A percentile compares a stretch with the other conserved stretches of the same genome.
phyloP scores from a whole-genome alignment of 2,113 vertebrate genomes.

The Zosterops borbonicus region DNA sequence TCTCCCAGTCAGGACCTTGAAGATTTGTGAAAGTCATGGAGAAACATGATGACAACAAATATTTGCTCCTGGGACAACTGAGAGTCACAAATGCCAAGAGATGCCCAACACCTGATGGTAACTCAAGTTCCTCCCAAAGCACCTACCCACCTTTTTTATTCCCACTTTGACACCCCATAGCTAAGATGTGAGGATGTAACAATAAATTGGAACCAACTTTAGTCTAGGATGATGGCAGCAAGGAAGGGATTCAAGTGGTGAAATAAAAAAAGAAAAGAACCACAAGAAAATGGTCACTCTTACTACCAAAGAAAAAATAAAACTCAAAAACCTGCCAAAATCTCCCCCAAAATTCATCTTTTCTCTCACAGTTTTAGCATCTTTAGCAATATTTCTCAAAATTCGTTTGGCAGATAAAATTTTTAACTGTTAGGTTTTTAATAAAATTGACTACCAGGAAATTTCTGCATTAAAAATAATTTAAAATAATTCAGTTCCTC shows the following conservation, averaged over 20 bases:
- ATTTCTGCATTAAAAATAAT: conserved; percentile 46
- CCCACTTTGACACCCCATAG: background rate
- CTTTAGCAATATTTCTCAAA: conserved; percentile 24
- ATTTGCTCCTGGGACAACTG: background rate
- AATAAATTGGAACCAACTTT: background rate
- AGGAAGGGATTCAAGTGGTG: background rate
- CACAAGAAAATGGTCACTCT: background rate
- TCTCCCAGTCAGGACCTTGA: background rate
- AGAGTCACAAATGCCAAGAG: background rate
- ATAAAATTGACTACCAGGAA: conserved; percentile 63
- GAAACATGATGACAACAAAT: background rate
- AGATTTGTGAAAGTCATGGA: background rate
- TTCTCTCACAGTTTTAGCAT: background rate
- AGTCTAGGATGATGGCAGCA: background rate
- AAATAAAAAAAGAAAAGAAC: background rate
- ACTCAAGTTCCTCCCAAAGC: background rate
- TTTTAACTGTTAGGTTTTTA: conserved; percentile 19
- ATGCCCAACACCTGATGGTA: background rate
- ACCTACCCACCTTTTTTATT: background rate
- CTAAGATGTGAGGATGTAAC: background rate
- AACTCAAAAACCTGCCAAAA: background rate
- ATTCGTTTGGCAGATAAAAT: background rate
- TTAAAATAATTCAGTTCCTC: conserved; percentile 59
- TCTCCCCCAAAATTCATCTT: background rate
- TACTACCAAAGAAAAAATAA: background rate